Base-by-base conservation (phyloP, 2,797 vertebrate species). In the Hylomyscus alleni region DNA sequence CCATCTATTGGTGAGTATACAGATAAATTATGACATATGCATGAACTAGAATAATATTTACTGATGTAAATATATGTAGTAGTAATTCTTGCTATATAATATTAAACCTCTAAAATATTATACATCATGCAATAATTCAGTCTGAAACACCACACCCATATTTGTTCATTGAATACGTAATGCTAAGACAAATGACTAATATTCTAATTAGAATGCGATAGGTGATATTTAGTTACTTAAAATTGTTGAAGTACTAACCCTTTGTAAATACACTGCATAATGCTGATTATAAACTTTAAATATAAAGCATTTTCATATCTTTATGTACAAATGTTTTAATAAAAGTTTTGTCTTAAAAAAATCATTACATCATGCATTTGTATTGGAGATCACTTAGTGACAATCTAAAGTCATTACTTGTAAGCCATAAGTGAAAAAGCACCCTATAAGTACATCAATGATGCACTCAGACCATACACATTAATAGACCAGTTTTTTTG, bases 381-480 rank as follows among this genome's bases (percentile, higher is more conserved):
- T 69, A 10, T 62, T 73, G 14, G 13, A n/a, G 76, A 29, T 31
- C 22, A 67, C 1, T 2, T 29, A 50, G n/a, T n/a, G 1, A 76
- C 0, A 10, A 62, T 56, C 34, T 94, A 44, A 69, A 87, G 47
- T 37, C 75, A 15, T 6, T 37, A 1, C 19, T 84, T 52, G 8
- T 20, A 54, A 34, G 29, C n/a, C 54, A 50, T 86, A 92, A n/a
- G 47, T 87, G 19, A 76, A 88, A 92, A 60, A 13, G 1, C 3
- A 75, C 0, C 0, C 6, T 76, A 2, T 69, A 22, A 22, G 31
- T 13, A n/a, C 11, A 6, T 52, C 10, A 2, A 1, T 17, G 31
- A 52, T 47, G 1, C 1, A 12, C 2, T n/a, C 34, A 56, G 40
- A 4, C 40, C n/a, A 24, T 13, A 7, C 6, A 19, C 34, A 0